Conservation (phyloP, 2,797 vertebrate genomes). For the Liasis olivaceus region DNA sequence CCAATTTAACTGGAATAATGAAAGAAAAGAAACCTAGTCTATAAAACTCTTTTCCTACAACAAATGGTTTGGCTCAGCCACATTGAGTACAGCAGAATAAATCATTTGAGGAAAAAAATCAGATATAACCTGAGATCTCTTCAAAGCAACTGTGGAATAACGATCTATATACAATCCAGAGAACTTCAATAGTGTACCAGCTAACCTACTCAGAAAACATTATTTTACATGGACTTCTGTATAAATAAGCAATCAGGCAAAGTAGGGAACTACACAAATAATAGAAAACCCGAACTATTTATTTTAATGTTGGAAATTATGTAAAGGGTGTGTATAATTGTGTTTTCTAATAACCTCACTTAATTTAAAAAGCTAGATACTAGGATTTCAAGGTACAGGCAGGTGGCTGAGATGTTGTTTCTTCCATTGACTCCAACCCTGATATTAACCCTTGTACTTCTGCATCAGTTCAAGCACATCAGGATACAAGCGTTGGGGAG, state of each 20-base stretch:
- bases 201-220: not conserved
- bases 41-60: not conserved
- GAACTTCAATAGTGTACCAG: not conserved
- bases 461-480: constrained; percentile 81
- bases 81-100: not conserved
- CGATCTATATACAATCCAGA: not conserved
- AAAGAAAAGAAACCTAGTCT: not conserved
- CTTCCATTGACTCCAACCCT: not conserved
- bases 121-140: not conserved
- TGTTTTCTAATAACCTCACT: not conserved
- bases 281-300: not conserved
- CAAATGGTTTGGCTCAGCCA: not conserved
- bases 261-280: not conserved
- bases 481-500: constrained; percentile 78
- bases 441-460: not conserved
- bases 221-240: not conserved
- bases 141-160: not conserved
- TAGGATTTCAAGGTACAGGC: not conserved
- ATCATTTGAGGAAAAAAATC: not conserved
- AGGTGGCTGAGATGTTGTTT: not conserved
- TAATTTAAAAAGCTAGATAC: not conserved
- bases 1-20: not conserved
- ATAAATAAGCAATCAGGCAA: not conserved
- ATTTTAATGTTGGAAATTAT: not conserved
- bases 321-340: not conserved